These are phyloP conservation scores for Conchocele bisecta DNA, from an alignment of 2,888 invertebrate species.

Conservation along the genomic window DNA sequence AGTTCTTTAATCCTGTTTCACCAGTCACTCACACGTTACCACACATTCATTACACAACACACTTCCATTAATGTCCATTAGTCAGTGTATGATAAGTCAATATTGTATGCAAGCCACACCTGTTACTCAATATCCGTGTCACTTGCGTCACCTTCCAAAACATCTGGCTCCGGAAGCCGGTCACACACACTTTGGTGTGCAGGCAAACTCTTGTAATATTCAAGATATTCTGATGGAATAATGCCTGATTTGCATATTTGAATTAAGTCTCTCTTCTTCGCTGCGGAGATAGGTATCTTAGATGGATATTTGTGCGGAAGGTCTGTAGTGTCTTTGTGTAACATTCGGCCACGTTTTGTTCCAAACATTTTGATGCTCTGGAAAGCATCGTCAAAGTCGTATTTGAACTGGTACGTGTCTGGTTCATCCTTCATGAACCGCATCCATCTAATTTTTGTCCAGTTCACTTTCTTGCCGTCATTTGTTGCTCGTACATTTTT, in stretches of 20 bases:
- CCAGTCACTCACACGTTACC: no score
- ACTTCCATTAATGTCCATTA: no score
- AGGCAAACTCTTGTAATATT: no score
- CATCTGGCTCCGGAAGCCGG: no score
- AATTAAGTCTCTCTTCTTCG: slow-evolving; percentile 4
- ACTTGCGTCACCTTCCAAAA: no score
- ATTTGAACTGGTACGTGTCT: neutral
- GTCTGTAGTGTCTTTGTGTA: neutral
- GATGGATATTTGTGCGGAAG: neutral
- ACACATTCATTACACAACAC: no score
- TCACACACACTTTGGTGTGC: no score
- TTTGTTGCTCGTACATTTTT: neutral
- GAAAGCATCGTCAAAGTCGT: slow-evolving; percentile 5
- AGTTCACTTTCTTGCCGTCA: slow-evolving; percentile 2
- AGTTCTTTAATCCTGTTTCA: no score
- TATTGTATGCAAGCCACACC: no score
- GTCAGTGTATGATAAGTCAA: no score
- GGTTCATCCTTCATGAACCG: neutral
- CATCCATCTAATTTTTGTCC: slow-evolving; percentile 14
- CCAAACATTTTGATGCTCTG: neutral
- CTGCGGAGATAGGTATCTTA: slow-evolving; percentile 2
- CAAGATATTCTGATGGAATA: neutral
- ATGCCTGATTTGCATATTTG: neutral
- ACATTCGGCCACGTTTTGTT: neutral
- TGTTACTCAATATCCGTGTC: no score